Conservation (phyloP, 2,113 vertebrate genomes). For the Nesogale talazaci region DNA sequence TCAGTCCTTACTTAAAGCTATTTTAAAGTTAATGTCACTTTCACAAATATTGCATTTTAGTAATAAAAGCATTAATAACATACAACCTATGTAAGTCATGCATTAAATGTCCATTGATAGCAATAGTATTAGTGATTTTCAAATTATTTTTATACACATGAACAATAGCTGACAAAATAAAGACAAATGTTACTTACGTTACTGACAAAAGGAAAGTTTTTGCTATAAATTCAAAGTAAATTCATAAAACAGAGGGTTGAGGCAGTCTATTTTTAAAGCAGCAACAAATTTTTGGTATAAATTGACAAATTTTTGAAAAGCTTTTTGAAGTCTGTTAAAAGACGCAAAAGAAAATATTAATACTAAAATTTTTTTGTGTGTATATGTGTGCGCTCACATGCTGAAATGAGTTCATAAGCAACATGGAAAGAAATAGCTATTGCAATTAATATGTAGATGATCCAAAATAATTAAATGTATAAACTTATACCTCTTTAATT, state of each 20-base stretch:
- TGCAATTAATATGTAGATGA: neutral
- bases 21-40: neutral
- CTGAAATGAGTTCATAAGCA: neutral
- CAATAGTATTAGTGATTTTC: neutral
- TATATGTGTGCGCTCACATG: neutral
- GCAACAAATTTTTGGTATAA: neutral
- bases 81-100: neutral
- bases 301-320: neutral
- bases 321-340: neutral
- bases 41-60: neutral
- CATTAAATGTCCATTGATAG: neutral
- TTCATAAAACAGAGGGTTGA: neutral
- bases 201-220: neutral
- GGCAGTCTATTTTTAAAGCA: neutral
- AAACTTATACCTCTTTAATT: neutral
- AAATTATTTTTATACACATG: neutral
- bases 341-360: neutral
- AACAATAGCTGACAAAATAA: neutral
- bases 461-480: neutral
- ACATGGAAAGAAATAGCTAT: neutral
- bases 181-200: neutral
- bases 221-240: constrained; percentile 9
- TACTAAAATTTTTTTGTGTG: neutral
- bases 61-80: neutral
- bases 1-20: neutral